Base-by-base conservation (phyloP, 2,888 invertebrate species). In the Uloborus plumipes region DNA sequence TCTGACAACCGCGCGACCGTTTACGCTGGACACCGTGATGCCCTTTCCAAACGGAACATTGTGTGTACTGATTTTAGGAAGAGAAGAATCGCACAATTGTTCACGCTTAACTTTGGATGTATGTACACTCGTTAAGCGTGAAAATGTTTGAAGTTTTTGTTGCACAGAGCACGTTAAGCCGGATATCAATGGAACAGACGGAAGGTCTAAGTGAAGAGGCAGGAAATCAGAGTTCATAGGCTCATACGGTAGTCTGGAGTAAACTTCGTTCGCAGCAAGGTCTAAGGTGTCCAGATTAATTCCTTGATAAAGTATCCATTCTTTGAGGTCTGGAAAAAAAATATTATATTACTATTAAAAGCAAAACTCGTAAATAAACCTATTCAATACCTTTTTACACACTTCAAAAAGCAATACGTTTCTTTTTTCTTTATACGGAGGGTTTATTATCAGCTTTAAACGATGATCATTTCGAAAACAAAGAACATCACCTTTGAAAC, bases 11-110 rank as follows among this genome's bases (percentile, higher is more conserved):
- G 86, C 86, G 61, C 84, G 74, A n/a, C 95, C 95, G 86, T 95
- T 95, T 0, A 96, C 95, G 0, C 95, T 94, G 87, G 96, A 96
- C 76, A 98, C 94, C 4, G 97, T 91, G 0, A 98, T 94, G 6
- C 97, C 97, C 50, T 85, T 79, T 14, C 86, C 86, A 18, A 86
- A 85, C 13, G 86, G 85, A 47, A 85, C 84, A 51, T 82, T 85
- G 31, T 85, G 84, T 18, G 85, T 86, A 18, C 84, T 83, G n/a
- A 86, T 79, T 65, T 85, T 84, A 16, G 84, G 84, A 13, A 81
- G 61, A 11, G 84, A 67, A n/a, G 76, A 69, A 51, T 86, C 84
- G 55, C 81, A 84, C 1, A 86, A 79, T 65, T 86, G 85, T 51
- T 86, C 86, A 18, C 78, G 74, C 74, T 86, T 86, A 11, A 86